These are phyloP conservation scores for Martes martes DNA, from an alignment of 2,113 vertebrate genomes.

Conservation along the genomic window DNA sequence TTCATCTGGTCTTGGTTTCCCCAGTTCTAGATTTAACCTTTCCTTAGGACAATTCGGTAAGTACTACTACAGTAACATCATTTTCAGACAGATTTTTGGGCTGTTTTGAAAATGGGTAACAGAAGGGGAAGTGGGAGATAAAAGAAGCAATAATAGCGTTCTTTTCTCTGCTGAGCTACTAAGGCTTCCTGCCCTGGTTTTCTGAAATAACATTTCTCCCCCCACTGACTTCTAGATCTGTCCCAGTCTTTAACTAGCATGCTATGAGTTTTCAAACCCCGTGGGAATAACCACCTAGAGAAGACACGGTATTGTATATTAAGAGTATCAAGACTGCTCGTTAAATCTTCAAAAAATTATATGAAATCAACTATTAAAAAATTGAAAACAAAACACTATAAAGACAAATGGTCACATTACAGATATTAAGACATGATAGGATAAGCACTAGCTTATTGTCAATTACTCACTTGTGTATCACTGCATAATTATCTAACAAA, in stretches of 20 bases:
- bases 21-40: slow-evolving; percentile 15
- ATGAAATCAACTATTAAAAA: slow-evolving; percentile 13
- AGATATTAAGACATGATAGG: neutral
- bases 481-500: slow-evolving; percentile 9
- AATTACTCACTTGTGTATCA: neutral
- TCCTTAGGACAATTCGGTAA: slow-evolving; percentile 8
- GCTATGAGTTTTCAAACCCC: neutral
- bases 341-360: neutral
- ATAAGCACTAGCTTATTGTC: neutral
- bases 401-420: neutral
- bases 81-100: slow-evolving; percentile 44
- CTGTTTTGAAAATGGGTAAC: slow-evolving; percentile 61
- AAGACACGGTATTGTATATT: neutral
- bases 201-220: slow-evolving; percentile 53
- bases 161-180: slow-evolving; percentile 63
- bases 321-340: neutral
- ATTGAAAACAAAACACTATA: neutral
- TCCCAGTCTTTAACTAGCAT: slow-evolving; percentile 3
- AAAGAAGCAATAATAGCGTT: slow-evolving; percentile 66
- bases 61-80: neutral
- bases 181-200: slow-evolving; percentile 69
- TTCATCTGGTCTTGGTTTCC: slow-evolving; percentile 16
- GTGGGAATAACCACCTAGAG: neutral
- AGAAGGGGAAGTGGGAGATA: slow-evolving; percentile 73
- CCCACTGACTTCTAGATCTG: neutral